Conservation (phyloP, 2,888 invertebrate species). For the Seira ritae region DNA sequence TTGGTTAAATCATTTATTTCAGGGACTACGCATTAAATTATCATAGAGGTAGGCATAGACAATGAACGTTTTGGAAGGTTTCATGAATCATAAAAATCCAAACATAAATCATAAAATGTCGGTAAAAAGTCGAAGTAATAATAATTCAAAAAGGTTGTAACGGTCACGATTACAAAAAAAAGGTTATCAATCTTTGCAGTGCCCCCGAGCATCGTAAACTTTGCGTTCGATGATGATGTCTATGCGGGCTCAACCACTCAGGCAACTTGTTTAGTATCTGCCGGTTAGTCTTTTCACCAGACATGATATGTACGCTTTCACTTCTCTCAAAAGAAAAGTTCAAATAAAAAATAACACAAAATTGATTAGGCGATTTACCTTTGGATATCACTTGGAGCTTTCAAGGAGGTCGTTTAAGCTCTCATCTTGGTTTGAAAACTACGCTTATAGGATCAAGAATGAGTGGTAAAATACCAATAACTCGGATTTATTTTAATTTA, state of each 20-base stretch:
- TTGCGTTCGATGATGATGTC: slow-evolving; percentile 67
- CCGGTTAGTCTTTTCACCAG: slow-evolving; percentile 47
- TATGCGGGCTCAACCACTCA: slow-evolving; percentile 68
- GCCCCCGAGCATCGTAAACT: slow-evolving; percentile 55
- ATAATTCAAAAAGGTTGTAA: too few relatives aligned
- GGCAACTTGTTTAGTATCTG: slow-evolving; percentile 67
- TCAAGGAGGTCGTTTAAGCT: slow-evolving; percentile 67
- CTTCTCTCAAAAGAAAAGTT: slow-evolving; percentile 1
- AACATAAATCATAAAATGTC: too few relatives aligned
- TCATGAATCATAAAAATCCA: too few relatives aligned
- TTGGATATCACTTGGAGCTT: slow-evolving; percentile 70
- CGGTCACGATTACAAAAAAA: too few relatives aligned
- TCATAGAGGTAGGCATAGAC: too few relatives aligned
- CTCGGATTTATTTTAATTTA: too few relatives aligned
- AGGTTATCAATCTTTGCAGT: too few relatives aligned
- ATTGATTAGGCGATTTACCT: slow-evolving; percentile 65
- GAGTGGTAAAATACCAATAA: too few relatives aligned
- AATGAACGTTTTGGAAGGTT: too few relatives aligned
- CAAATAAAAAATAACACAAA: slow-evolving; percentile 9
- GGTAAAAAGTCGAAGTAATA: too few relatives aligned
- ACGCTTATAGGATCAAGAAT: slow-evolving; percentile 79
- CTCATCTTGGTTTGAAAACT: slow-evolving; percentile 77
- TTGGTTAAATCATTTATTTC: too few relatives aligned
- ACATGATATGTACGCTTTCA: neutral
- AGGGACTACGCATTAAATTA: too few relatives aligned